Evolutionary conservation across 1,140 invertebrate species (phyloP).

Genomic region (Drosophila pruinosa): DNA sequence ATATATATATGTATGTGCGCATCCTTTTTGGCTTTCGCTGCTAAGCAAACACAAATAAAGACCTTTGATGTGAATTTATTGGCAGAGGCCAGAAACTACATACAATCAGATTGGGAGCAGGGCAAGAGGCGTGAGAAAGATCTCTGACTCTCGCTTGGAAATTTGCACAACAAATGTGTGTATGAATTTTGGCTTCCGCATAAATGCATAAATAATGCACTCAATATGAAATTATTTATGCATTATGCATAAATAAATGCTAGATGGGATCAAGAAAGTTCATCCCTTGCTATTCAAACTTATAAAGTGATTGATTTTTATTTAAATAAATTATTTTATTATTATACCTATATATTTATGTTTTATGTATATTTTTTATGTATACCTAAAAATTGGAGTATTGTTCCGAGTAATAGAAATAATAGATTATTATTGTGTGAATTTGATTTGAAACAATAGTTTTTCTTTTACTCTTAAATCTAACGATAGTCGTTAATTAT

Average conservation of each 20-base stretch:
- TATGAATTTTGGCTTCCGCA: constrained; percentile 64
- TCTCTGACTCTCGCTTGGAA: constrained; percentile 16
- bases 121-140: constrained; percentile 64
- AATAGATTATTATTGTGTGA: no score
- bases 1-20: constrained; percentile 24
- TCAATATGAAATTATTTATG: constrained; percentile 57
- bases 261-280: constrained; percentile 2
- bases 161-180: constrained; percentile 81
- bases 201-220: constrained; percentile 74
- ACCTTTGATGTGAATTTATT: constrained; percentile 82
- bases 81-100: constrained; percentile 58
- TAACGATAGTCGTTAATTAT: no score
- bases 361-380: background rate
- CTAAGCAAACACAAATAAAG: constrained; percentile 81
- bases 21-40: constrained; percentile 74
- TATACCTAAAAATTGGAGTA: background rate
- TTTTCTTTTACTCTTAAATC: no score
- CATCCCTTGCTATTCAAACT: background rate
- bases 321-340: background rate
- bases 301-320: background rate
- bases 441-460: no score
- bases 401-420: no score
- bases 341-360: constrained; percentile 2
- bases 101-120: background rate
- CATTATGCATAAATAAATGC: constrained; percentile 64